Base-by-base conservation (phyloP, 2,797 vertebrate genomes). In the Urophycis tenuis region DNA sequence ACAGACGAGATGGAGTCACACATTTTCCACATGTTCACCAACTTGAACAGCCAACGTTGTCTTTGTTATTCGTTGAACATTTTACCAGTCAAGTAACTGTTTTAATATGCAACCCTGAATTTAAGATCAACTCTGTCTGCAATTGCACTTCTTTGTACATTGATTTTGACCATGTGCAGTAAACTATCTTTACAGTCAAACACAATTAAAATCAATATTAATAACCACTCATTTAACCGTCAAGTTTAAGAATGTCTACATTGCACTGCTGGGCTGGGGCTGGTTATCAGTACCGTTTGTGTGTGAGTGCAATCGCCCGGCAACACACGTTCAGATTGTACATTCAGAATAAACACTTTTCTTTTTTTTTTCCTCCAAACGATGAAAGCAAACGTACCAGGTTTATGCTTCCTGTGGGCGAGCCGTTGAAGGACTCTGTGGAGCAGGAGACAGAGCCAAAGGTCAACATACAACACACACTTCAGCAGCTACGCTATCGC, bases 331-430 rank as follows among this genome's bases (percentile, higher is more conserved):
- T 39, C 11, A 5, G 41, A 45, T 19, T 3, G 11, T 17, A 19
- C 22, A 22, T 49, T 49, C 0, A 49, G n/a, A n/a, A 49, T 6
- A 6, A 60, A 60, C 3, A 60, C 4, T n/a, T n/a, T n/a, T n/a
- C n/a, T n/a, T n/a, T n/a, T n/a, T n/a, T n/a, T n/a, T n/a, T n/a
- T n/a, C n/a, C n/a, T n/a, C n/a, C n/a, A n/a, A n/a, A n/a, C n/a
- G n/a, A n/a, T n/a, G n/a, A n/a, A n/a, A 6, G 39, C 17, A 41
- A 1, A 88, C 91, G 86, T 89, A 99, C 98, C 87, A 99, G 91
- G 91, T 96, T 99, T 88, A 99, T 96, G 92, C 98, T 99, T 89
- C 98, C 93, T 45, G 96, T 98, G 41, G 98, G 97, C 81, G 98
- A 99, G 2, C 97, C 96, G 77, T 99, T 99, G 88, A 97, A 99